Conservation (phyloP, 1,140 invertebrate species). For the Penaeus chinensis region DNA sequence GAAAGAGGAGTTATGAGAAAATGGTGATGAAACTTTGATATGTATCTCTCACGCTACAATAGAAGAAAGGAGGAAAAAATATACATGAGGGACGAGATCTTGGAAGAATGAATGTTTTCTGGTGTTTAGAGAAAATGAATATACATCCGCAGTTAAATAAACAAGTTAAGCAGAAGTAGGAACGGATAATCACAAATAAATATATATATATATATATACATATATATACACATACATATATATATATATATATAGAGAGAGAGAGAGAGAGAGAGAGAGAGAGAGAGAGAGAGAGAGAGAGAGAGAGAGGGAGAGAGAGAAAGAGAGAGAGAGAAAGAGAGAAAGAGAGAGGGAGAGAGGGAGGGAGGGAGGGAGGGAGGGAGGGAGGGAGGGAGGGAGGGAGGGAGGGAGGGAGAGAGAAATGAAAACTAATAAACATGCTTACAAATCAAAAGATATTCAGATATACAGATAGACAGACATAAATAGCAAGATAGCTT, state of each 20-base stretch:
- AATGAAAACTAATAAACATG: not conserved
- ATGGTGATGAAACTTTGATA: too few species aligned
- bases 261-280: slow-evolving; percentile 10
- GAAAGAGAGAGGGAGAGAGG: not conserved
- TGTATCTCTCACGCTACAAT: too few species aligned
- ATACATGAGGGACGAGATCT: too few species aligned
- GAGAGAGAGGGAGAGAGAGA: not conserved
- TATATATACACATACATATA: not conserved
- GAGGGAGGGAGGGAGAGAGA: slow-evolving; percentile 11
- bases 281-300: slow-evolving; percentile 1
- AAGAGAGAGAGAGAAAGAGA: not conserved
- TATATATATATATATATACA: not conserved
- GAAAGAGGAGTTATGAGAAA: too few species aligned
- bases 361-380: not conserved
- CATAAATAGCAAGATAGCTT: not conserved
- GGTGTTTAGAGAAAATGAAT: not conserved
- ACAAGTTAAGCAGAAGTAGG: not conserved
- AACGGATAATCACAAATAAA: not conserved
- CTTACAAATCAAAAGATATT: not conserved
- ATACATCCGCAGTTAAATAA: not conserved
- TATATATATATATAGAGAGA: not conserved
- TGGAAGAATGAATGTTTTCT: too few species aligned
- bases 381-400: not conserved
- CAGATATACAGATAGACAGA: not conserved
- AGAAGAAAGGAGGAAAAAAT: too few species aligned